phyloP scores from a whole-genome alignment of 2,888 invertebrate species.

The Melolontha melolontha region DNA sequence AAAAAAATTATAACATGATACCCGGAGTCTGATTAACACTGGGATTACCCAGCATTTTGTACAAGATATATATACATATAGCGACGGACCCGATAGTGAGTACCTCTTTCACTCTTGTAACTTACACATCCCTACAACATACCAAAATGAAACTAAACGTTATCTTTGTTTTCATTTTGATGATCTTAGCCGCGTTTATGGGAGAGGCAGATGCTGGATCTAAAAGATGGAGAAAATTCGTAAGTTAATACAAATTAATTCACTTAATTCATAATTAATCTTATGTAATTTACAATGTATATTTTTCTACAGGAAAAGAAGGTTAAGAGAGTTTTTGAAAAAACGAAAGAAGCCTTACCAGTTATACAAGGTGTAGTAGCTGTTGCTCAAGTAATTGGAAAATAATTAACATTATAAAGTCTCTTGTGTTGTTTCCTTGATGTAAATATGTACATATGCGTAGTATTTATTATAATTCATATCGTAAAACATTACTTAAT shows the following conservation, averaged over 20 bases:
- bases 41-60: too few species aligned
- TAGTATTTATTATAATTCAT: slow-evolving; percentile 2
- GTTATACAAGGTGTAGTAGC: slow-evolving; percentile 44
- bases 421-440: too few species aligned
- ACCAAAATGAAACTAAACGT: slow-evolving; percentile 47
- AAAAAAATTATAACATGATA: too few species aligned
- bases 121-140: slow-evolving; percentile 13
- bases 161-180: slow-evolving; percentile 46
- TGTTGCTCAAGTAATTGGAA: slow-evolving; percentile 23
- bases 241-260: slow-evolving; percentile 44
- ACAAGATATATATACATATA: too few species aligned
- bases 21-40: too few species aligned
- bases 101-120: background rate
- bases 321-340: slow-evolving; percentile 46
- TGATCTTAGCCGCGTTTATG: slow-evolving; percentile 47
- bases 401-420: slow-evolving; percentile 17
- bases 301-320: slow-evolving; percentile 44
- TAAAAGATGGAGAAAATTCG: slow-evolving; percentile 50
- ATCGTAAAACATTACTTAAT: too few species aligned
- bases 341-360: slow-evolving; percentile 47
- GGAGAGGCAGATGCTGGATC: slow-evolving; percentile 48
- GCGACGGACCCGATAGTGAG: too few species aligned
- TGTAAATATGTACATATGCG: background rate
- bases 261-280: too few species aligned
- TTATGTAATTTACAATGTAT: slow-evolving; percentile 13